These are phyloP conservation scores for Salarias fasciatus DNA, from an alignment of 2,797 vertebrate genomes.

Conservation along the genomic window DNA sequence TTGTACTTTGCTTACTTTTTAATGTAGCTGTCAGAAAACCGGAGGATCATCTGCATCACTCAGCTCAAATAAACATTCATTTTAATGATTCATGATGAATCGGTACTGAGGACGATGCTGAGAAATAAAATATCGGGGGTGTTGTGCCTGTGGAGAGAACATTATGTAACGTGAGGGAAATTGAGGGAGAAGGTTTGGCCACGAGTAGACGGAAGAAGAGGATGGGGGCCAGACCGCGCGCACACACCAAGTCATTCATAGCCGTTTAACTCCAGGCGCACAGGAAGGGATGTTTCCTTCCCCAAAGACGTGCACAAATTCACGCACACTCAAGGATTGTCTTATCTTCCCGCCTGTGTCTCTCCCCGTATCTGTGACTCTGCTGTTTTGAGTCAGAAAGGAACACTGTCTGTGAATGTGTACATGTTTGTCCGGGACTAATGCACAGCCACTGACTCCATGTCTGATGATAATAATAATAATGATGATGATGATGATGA, in stretches of 20 bases:
- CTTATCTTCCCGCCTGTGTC: slow-evolving; percentile 54
- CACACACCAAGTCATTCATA: slow-evolving; percentile 46
- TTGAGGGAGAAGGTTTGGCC: slow-evolving; percentile 29
- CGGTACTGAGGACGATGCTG: slow-evolving; percentile 21
- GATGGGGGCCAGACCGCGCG: slow-evolving; percentile 33
- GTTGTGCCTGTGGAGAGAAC: slow-evolving; percentile 30
- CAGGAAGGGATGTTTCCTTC: slow-evolving; percentile 62
- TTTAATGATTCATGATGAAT: slow-evolving; percentile 50
- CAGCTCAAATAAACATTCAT: slow-evolving; percentile 16
- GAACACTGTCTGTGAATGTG: slow-evolving; percentile 48
- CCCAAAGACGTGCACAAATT: slow-evolving; percentile 41
- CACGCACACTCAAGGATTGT: slow-evolving; percentile 54
- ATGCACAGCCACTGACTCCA: slow-evolving; percentile 55
- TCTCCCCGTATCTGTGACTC: slow-evolving; percentile 55
- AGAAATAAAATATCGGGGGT: slow-evolving; percentile 45
- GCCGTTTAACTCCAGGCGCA: slow-evolving; percentile 50
- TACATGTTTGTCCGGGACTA: slow-evolving; percentile 36
- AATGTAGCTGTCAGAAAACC: too few species aligned
- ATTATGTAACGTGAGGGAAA: slow-evolving; percentile 44
- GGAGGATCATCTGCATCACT: too few species aligned
- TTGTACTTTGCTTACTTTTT: too few species aligned
- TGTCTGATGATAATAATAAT: slow-evolving; percentile 68
- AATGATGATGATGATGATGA: slow-evolving; percentile 73
- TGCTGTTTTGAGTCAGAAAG: slow-evolving; percentile 51
- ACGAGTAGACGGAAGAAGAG: slow-evolving; percentile 43